phyloP scores from a whole-genome alignment of 37 sponge, comb jelly and placozoan species.

The Haliclona indistincta region DNA sequence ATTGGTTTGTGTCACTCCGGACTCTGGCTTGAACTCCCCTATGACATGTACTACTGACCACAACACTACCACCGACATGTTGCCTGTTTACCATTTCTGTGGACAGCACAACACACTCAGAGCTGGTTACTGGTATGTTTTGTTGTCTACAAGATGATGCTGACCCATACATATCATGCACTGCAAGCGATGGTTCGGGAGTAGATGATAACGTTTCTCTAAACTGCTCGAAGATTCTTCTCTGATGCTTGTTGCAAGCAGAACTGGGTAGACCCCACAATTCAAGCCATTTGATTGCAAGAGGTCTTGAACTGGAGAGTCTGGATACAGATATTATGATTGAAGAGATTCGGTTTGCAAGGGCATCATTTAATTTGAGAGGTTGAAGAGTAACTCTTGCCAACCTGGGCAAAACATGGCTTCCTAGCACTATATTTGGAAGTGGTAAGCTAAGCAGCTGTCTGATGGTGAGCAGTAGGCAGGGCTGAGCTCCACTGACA shows the following conservation, averaged over 20 bases:
- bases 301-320: constrained; percentile 37
- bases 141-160: too few species aligned
- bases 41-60: too few species aligned
- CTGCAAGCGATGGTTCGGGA: too few species aligned
- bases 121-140: too few species aligned
- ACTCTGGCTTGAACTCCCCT: neutral
- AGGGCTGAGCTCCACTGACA: neutral
- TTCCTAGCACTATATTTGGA: constrained; percentile 24
- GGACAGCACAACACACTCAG: too few species aligned
- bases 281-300: constrained; percentile 41
- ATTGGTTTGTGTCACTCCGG: neutral
- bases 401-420: constrained; percentile 12
- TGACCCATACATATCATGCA: too few species aligned
- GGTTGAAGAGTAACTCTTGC: constrained; percentile 9
- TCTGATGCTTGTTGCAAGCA: neutral
- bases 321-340: constrained; percentile 16
- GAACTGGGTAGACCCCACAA: constrained; percentile 43
- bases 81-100: too few species aligned
- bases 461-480: neutral
- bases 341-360: neutral
- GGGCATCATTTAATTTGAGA: constrained; percentile 11
- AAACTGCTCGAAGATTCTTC: neutral
- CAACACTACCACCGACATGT: too few species aligned
- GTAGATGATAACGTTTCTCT: too few species aligned
- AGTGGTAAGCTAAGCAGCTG: neutral